These are phyloP conservation scores for Melierax canorus DNA, from an alignment of 2,113 vertebrate species.

Conservation along the genomic window DNA sequence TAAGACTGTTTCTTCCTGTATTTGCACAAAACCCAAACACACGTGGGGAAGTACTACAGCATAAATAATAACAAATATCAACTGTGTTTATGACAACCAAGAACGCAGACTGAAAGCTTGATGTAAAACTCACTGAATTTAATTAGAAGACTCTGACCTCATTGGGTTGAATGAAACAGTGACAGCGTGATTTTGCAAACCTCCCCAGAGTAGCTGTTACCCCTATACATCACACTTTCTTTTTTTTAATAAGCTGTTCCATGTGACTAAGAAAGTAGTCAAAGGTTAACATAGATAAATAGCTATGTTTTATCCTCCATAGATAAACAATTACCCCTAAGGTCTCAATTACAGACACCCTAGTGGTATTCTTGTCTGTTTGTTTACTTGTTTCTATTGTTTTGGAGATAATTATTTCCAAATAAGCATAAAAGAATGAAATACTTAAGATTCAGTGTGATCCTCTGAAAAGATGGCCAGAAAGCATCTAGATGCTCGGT, in stretches of 20 bases:
- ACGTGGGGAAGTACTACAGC: background rate
- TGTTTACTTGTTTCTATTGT: background rate
- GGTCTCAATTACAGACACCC: conserved; percentile 8
- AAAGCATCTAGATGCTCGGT: background rate
- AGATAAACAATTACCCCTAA: conserved; percentile 14
- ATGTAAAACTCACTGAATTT: background rate
- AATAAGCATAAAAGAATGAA: background rate
- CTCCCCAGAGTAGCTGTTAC: background rate
- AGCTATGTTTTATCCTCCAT: background rate
- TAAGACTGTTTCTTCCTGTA: background rate
- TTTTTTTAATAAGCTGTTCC: conserved; percentile 27
- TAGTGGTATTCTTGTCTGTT: background rate
- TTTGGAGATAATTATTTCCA: conserved; percentile 1
- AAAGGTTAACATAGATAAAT: conserved; percentile 50
- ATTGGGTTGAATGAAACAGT: background rate
- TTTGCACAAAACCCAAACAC: background rate
- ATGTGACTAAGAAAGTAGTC: conserved; percentile 21
- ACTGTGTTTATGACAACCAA: conserved; percentile 7
- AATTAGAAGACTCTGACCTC: conserved; percentile 19
- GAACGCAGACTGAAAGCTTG: background rate
- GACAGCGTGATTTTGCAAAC: background rate
- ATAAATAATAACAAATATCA: conserved; percentile 25
- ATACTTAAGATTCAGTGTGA: background rate
- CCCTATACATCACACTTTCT: background rate
- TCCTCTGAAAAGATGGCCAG: background rate